These are phyloP conservation scores for Cyanistes caeruleus DNA, from an alignment of 2,113 vertebrate species.

Conservation along the genomic window DNA sequence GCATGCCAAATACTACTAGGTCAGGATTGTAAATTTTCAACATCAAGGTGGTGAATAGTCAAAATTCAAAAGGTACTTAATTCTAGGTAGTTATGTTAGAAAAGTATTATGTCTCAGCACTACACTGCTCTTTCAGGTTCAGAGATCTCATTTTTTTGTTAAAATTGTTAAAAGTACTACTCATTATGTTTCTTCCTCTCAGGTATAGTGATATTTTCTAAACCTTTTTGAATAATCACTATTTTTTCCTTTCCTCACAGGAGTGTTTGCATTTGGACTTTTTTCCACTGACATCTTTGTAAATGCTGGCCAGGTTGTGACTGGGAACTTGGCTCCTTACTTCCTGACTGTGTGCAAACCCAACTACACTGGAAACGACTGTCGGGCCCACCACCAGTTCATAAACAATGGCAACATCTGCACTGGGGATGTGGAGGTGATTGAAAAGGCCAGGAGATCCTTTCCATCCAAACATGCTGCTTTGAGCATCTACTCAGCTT, in stretches of 20 bases:
- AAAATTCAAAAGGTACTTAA: neutral
- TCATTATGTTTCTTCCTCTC: neutral
- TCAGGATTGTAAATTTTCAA: neutral
- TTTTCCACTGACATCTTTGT: slow-evolving; percentile 99
- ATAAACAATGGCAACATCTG: slow-evolving; percentile 91
- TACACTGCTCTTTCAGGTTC: neutral
- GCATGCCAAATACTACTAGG: neutral
- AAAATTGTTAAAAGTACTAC: neutral
- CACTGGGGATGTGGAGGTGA: slow-evolving; percentile 85
- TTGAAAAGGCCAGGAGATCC: slow-evolving; percentile 91
- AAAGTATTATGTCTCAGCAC: neutral
- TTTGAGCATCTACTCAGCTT: slow-evolving; percentile 93
- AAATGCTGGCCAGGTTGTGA: slow-evolving; percentile 96
- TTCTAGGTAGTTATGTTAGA: neutral
- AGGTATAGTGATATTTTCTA: neutral
- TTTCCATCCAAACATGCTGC: slow-evolving; percentile 98
- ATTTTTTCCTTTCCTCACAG: slow-evolving; percentile 71
- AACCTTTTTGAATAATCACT: neutral
- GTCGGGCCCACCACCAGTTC: slow-evolving; percentile 88
- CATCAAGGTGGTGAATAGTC: neutral
- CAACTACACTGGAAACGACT: slow-evolving; percentile 92
- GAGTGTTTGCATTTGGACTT: slow-evolving; percentile 97
- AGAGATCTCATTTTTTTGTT: neutral
- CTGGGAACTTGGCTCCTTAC: slow-evolving; percentile 92
- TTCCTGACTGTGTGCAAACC: slow-evolving; percentile 97